A percentile compares a stretch with the other conserved stretches of the same genome.
Conservation (phyloP, 2,797 vertebrate genomes). For the Alauda arvensis region DNA sequence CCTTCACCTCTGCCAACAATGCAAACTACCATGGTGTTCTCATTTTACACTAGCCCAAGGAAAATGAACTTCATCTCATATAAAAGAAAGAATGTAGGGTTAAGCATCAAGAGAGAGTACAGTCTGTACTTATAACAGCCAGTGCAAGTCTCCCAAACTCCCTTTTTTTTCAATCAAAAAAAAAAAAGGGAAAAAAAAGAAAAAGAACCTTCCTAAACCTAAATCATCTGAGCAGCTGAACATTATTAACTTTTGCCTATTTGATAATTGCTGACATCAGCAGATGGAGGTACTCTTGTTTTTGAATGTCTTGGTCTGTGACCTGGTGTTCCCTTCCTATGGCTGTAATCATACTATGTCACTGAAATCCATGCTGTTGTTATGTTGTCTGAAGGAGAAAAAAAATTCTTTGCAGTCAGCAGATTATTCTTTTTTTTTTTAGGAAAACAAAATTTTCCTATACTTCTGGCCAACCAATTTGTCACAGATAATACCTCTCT, state of each 20-base stretch:
- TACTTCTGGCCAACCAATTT: not conserved
- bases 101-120: slow-evolving; percentile 42
- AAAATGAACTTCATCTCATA: slow-evolving; percentile 51
- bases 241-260: slow-evolving; percentile 5
- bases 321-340: slow-evolving; percentile 1
- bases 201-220: rapidly evolving
- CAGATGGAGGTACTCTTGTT: not conserved
- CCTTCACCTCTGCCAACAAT: slow-evolving; percentile 30
- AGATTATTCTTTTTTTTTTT: not conserved
- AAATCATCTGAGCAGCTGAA: slow-evolving; percentile 16
- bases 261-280: slow-evolving; percentile 23
- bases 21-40: slow-evolving; percentile 49
- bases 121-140: slow-evolving; percentile 35
- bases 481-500: not conserved
- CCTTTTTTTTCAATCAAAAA: not conserved
- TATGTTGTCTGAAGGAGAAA: not conserved
- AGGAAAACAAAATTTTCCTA: not conserved
- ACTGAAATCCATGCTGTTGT: not conserved
- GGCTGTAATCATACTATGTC: not conserved
- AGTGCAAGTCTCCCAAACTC: not conserved
- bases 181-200: rapidly evolving
- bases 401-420: not conserved
- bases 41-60: slow-evolving; percentile 41
- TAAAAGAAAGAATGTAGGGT: slow-evolving; percentile 52
- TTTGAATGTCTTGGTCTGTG: not conserved